A percentile compares a stretch with the other conserved stretches of the same genome.
Evolutionary conservation across 2,888 invertebrate genomes (phyloP).

Genomic region (Eupsilia transversa): DNA sequence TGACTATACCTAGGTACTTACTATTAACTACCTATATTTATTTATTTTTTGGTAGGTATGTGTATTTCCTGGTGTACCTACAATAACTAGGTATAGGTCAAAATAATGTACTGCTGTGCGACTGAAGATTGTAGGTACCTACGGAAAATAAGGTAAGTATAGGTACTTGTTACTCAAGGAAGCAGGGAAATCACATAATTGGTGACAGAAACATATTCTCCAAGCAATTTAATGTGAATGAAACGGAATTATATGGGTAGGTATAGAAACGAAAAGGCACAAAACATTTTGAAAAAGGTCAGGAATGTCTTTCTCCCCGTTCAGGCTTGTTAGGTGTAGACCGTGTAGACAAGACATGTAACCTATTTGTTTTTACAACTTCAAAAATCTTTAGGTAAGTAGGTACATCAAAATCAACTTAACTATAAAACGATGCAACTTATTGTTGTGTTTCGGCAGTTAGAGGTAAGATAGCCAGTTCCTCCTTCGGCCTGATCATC

Average conservation of each 20-base stretch:
- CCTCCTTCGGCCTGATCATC: no score
- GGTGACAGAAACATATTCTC: not conserved
- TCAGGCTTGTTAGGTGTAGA: not conserved
- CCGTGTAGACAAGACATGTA: no score
- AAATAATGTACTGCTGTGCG: not conserved
- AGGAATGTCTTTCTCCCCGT: not conserved
- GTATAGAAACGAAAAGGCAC: not conserved
- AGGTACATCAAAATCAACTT: not conserved
- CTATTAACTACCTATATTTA: no score
- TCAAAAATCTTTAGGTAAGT: not conserved
- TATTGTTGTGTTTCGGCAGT: no score
- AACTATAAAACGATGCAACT: not conserved
- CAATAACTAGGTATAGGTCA: no score
- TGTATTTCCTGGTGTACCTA: no score
- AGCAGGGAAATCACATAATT: not conserved
- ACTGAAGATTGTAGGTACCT: not conserved
- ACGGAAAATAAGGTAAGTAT: not conserved
- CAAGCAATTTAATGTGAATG: slow-evolving; percentile 1
- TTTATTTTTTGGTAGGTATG: no score
- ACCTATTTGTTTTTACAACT: not conserved
- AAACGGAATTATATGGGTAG: not conserved
- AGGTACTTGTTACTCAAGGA: not conserved
- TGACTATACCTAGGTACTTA: no score
- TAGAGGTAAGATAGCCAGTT: no score
- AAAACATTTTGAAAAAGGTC: not conserved